phyloP scores from a whole-genome alignment of 2,888 invertebrate species.

The Drosophila pullipes region DNA sequence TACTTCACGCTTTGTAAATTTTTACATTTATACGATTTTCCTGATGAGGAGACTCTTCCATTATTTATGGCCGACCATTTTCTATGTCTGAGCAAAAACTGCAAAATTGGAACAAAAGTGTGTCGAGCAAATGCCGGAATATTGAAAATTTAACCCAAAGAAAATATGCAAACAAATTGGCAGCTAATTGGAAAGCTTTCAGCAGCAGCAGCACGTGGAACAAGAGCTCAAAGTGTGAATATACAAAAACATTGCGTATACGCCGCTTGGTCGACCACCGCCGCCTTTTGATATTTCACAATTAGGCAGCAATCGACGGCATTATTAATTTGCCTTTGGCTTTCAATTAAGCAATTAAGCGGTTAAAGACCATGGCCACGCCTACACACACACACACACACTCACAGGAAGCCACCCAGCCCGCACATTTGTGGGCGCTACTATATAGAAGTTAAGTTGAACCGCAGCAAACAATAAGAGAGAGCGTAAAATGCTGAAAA shows the following conservation, averaged over 20 bases:
- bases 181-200: slow-evolving; percentile 76
- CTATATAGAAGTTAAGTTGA: slow-evolving; percentile 11
- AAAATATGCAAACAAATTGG: slow-evolving; percentile 67
- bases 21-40: slow-evolving; percentile 22
- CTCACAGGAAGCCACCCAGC: neutral
- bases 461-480: slow-evolving; percentile 28
- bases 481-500: slow-evolving; percentile 38
- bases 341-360: slow-evolving; percentile 76
- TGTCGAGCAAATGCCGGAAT: slow-evolving; percentile 10
- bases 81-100: slow-evolving; percentile 6
- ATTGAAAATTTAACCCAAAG: slow-evolving; percentile 22
- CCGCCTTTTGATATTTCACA: slow-evolving; percentile 71
- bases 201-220: slow-evolving; percentile 33
- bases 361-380: slow-evolving; percentile 32
- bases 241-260: slow-evolving; percentile 68
- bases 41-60: neutral
- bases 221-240: slow-evolving; percentile 45
- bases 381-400: slow-evolving; percentile 8
- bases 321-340: slow-evolving; percentile 77
- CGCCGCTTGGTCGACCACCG: slow-evolving; percentile 52
- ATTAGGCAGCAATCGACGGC: slow-evolving; percentile 74
- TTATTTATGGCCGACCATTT: slow-evolving; percentile 32
- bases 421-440: slow-evolving; percentile 44
- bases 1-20: slow-evolving; percentile 50
- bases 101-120: slow-evolving; percentile 11